Evolutionary conservation across 2,888 invertebrate species (phyloP).

Genomic region (Piscicola geometra): DNA sequence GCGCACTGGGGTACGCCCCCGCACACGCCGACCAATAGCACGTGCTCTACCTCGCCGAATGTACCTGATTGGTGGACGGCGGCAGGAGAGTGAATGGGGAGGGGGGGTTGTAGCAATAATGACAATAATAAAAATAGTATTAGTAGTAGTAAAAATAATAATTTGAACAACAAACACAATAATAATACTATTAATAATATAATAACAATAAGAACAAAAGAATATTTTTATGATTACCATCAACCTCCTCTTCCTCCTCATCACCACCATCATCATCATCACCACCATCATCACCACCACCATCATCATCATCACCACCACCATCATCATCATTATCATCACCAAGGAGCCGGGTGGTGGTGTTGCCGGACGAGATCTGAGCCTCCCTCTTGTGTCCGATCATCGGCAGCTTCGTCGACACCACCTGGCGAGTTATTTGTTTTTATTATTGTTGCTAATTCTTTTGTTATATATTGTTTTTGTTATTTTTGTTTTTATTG

Average conservation of each 20-base stretch:
- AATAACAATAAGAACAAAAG: neutral
- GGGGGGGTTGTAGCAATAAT: neutral
- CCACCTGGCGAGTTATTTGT: constrained; percentile 56
- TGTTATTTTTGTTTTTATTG: too few species aligned
- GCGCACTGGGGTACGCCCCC: constrained; percentile 98
- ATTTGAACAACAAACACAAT: neutral
- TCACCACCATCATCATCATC: constrained; percentile 10
- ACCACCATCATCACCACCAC: constrained; percentile 16
- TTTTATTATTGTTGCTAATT: too few species aligned
- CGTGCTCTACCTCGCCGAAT: constrained; percentile 90
- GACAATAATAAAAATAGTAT: too few species aligned
- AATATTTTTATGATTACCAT: constrained; percentile 6
- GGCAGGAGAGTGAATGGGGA: too few species aligned
- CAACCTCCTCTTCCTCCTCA: constrained; percentile 9
- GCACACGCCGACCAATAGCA: constrained; percentile 91
- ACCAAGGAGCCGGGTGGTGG: constrained; percentile 55
- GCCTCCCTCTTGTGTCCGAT: constrained; percentile 65
- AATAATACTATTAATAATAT: constrained; percentile 17
- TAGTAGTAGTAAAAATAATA: too few species aligned
- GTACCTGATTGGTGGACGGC: constrained; percentile 63
- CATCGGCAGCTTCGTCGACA: constrained; percentile 92
- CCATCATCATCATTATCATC: constrained; percentile 36
- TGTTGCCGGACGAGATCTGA: constrained; percentile 55
- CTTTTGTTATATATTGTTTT: too few species aligned
- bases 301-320: constrained; percentile 29